A percentile compares a stretch with the other conserved stretches of the same genome.
These are phyloP conservation scores for Brachymystax lenok DNA, from an alignment of 2,797 vertebrate species.

Conservation along the genomic window DNA sequence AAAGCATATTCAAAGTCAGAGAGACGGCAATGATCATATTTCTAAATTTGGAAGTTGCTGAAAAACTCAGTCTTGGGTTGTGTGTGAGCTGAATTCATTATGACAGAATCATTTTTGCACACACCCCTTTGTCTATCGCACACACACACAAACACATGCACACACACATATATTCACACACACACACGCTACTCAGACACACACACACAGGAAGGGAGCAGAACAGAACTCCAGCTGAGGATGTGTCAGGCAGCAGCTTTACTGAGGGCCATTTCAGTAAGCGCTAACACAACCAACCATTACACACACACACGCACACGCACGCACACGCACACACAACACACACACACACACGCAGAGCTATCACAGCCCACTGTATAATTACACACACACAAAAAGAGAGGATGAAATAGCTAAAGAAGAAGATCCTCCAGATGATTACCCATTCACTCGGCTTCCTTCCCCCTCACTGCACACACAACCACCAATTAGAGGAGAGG, in stretches of 20 bases:
- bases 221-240: conserved; percentile 7
- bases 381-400: conserved; percentile 81
- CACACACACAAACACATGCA: conserved; percentile 21
- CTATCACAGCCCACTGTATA: conserved; percentile 70
- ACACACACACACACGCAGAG: conserved; percentile 35
- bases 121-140: background rate
- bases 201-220: conserved; percentile 4
- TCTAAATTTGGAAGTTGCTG: conserved; percentile 19
- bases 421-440: conserved; percentile 82
- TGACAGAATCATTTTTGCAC: background rate
- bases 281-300: background rate
- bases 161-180: conserved; percentile 9
- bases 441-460: conserved; percentile 81
- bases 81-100: background rate
- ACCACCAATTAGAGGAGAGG: conserved; percentile 78
- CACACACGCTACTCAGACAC: background rate
- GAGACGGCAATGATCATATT: conserved; percentile 50
- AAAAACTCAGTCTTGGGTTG: background rate
- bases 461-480: conserved; percentile 77
- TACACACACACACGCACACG: conserved; percentile 9
- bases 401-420: conserved; percentile 76
- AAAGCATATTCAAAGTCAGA: conserved; percentile 25
- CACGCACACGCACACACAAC: conserved; percentile 36
- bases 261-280: too few species aligned
- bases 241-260: background rate